Evolutionary conservation across 2,113 vertebrate species (phyloP), one percentile per base, ranked within the genome.

Genomic region (Gallinago paraguaiae): DNA sequence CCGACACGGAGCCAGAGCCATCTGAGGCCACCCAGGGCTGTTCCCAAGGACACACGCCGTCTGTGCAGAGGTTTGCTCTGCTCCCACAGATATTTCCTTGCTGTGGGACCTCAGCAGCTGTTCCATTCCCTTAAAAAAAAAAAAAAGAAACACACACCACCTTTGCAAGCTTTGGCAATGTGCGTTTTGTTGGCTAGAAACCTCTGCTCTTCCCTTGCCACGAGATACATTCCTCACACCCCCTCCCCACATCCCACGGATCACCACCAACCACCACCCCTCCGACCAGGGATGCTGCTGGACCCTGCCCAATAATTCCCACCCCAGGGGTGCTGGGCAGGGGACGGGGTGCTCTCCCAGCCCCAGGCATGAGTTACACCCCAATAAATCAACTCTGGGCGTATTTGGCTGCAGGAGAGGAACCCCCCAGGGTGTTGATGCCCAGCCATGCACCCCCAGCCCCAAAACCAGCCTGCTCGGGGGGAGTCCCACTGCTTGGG

Each of bases 371-470:
- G 43, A 51, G 43, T 43, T 81, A 43, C 33, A 19, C 35, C 41
- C 31, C 68, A 17, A 65, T 81, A 74, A 65, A 39, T 65, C 35
- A 65, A 56, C 19, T 30, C 41, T 7, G 17, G 68, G 20, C 2
- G 0, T 9, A 16, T 57, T 64, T 72, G 1, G 7, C 43, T 72
- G 50, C 27, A 15, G 56, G 46, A 61, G 27, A 54, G 54, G 39
- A 31, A 8, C 20, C 31, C 37, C 43, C 17, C 11, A n/a, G 46
- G 1, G 3, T 56, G 2, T 67, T 7, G 3, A 51, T n/a, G 23
- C 35, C 54, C 2, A 2, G 24, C 35, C 11, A 0, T 4, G 14
- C 35, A 15, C 11, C 37, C 64, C 67, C 11, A 1, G 28, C n/a
- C 24, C 35, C 2, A 3, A 50, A 16, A 33, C 20, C 56, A 69